Evolutionary conservation across 2,797 vertebrate genomes (phyloP), one percentile per base, ranked within the genome.

Genomic region (Pterois miles): DNA sequence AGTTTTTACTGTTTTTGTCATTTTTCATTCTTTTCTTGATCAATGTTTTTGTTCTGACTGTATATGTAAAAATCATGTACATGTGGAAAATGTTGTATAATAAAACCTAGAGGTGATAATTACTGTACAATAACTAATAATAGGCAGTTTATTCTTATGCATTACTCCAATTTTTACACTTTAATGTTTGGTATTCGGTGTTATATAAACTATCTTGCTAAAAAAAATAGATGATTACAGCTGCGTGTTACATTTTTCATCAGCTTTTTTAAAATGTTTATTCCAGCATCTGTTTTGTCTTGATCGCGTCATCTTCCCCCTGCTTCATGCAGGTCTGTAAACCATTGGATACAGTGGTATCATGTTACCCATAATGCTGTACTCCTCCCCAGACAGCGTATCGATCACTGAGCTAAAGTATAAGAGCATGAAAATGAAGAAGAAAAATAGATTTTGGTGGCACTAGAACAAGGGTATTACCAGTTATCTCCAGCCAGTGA

Each of bases 51-150:
- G 33, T 86, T 90, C 56, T 83, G 59, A 86, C 58, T 80, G 77
- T 90, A 69, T 71, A 64, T 87, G 64, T 86, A 68, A 78, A 82
- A 84, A 67, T 54, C 18, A 85, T 84, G 71, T 86, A 84, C 64
- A 83, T 71, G 86, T 92, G 76, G 36, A 74, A 87, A 69, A 86
- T 74, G 73, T 81, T 89, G 85, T 71, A 80, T 76, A 94, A 89
- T 89, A 91, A 93, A 93, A 88, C 36, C 20, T 91, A 91, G 89
- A 84, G 54, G 84, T 78, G 31, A 76, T 78, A 2, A 75, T 76
- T 75, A 76, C 56, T 76, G 65, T 80, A 72, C 54, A 65, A 27
- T 57, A 46, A 71, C 54, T 54, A 27, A 38, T 29, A 38, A 34
- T 34, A 36, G 20, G 40, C 18, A 29, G 14, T 66, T 71, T 40